Conservation (phyloP, 2,797 vertebrate species). For the Cyprinodon diabolis region DNA sequence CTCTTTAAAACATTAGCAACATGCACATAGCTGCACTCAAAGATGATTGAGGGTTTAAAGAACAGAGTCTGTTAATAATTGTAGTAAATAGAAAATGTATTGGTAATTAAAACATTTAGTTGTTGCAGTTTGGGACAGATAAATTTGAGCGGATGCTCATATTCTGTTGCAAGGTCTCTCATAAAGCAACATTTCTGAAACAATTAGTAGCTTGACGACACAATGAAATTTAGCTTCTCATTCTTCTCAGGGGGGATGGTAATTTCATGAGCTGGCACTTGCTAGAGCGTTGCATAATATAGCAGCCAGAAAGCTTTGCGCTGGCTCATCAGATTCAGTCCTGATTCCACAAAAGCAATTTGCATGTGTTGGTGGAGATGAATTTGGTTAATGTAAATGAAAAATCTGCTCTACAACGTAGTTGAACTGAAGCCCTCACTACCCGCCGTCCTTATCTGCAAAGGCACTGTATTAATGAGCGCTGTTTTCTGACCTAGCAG, state of each 20-base stretch:
- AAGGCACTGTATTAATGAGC: conserved; percentile 47
- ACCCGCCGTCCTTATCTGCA: conserved; percentile 49
- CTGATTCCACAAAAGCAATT: conserved; percentile 57
- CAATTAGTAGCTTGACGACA: conserved; percentile 4
- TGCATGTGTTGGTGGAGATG: conserved; percentile 51
- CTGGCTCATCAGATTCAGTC: conserved; percentile 52
- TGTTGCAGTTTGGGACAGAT: neutral
- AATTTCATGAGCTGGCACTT: conserved; percentile 6
- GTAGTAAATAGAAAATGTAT: too few species aligned
- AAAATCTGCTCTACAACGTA: conserved; percentile 32
- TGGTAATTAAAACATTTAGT: neutral
- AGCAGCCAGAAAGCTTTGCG: conserved; percentile 25
- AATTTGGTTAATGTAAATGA: conserved; percentile 58
- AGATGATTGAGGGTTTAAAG: too few species aligned
- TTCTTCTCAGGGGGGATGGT: neutral
- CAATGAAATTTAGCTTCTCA: neutral
- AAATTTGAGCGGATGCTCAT: neutral
- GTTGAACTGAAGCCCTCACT: conserved; percentile 37
- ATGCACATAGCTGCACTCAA: too few species aligned
- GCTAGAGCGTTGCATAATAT: neutral
- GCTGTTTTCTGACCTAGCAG: conserved; percentile 49
- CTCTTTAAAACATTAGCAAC: too few species aligned
- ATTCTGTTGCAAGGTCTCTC: neutral
- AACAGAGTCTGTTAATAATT: too few species aligned
- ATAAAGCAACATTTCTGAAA: conserved; percentile 8